A percentile compares a stretch with the other conserved stretches of the same genome.
Evolutionary conservation across 2,888 invertebrate species (phyloP).

Genomic region (Drepanosiphum platanoidis): DNA sequence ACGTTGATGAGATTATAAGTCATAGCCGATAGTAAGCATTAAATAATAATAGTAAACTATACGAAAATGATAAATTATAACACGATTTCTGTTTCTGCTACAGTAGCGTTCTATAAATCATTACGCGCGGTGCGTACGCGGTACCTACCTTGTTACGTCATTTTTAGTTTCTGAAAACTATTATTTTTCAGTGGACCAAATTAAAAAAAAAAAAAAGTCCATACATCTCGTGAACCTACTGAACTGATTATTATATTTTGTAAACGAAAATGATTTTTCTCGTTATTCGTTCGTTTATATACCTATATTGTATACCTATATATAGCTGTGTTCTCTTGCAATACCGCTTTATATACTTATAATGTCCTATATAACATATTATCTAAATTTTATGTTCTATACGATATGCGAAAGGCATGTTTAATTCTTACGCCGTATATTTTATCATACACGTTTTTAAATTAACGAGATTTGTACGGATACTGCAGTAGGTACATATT

Average conservation of each 20-base stretch:
- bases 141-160: constrained; percentile 7
- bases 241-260: background rate
- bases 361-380: background rate
- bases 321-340: background rate
- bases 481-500: background rate
- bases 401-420: background rate
- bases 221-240: background rate
- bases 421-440: no score
- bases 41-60: constrained; percentile 38
- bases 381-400: background rate
- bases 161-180: constrained; percentile 23
- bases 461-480: background rate
- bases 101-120: background rate
- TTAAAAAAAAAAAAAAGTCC: background rate
- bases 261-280: constrained; percentile 23
- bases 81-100: constrained; percentile 21
- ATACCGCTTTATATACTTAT: background rate
- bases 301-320: no score
- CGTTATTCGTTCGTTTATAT: background rate
- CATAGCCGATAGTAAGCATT: background rate
- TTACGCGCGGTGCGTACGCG: background rate
- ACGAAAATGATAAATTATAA: constrained; percentile 38
- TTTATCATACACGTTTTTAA: background rate
- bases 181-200: background rate
- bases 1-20: constrained; percentile 19